Evolutionary conservation across 2,113 vertebrate genomes (phyloP).

Genomic region (Cisticola juncidis): DNA sequence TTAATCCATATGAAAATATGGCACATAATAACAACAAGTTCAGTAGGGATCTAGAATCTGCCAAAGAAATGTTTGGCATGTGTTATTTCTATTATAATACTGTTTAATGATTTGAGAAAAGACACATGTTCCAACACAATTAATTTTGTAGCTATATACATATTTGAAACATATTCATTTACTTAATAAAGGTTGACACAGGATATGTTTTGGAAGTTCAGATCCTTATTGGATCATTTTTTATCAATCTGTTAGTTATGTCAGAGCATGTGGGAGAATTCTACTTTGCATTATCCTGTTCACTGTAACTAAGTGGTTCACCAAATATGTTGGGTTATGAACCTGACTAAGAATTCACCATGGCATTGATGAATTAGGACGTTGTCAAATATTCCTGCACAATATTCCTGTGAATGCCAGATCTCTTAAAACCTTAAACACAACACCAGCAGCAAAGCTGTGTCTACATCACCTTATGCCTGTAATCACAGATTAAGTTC

Average conservation of each 20-base stretch:
- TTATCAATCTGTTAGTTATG: background rate
- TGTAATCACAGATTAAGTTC: background rate
- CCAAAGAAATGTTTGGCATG: background rate
- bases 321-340: background rate
- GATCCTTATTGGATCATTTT: background rate
- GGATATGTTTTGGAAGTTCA: background rate
- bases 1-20: conserved; percentile 31
- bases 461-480: background rate
- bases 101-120: background rate
- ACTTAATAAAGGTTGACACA: background rate
- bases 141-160: background rate
- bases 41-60: background rate
- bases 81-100: background rate
- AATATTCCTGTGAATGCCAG: background rate
- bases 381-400: background rate
- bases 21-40: background rate
- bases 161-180: background rate
- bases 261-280: background rate
- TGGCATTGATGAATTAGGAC: background rate
- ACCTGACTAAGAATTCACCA: background rate
- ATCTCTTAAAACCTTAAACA: background rate
- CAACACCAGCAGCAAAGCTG: background rate
- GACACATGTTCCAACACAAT: background rate
- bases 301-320: background rate
- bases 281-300: background rate